phyloP scores from a whole-genome alignment of 2,888 invertebrate species.

The Halocaridina rubra region DNA sequence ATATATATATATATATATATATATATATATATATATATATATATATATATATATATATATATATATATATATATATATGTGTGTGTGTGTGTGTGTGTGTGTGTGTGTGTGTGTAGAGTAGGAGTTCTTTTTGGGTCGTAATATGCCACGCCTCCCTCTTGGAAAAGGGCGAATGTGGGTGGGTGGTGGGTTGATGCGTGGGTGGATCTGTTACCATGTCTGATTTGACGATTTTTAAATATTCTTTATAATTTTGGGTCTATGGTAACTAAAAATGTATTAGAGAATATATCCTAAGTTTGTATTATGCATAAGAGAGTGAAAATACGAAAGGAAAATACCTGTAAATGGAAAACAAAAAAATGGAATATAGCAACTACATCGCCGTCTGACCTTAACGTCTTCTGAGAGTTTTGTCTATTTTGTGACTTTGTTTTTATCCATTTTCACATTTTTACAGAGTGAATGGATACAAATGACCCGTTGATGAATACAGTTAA shows the following conservation, averaged over 20 bases:
- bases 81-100: neutral
- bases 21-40: neutral
- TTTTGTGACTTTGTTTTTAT: too few relatives aligned
- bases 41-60: neutral
- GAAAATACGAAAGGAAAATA: too few relatives aligned
- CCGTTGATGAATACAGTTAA: too few relatives aligned
- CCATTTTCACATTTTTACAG: too few relatives aligned
- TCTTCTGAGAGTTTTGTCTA: conserved; percentile 26
- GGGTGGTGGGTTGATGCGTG: conserved; percentile 25
- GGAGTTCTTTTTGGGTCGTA: neutral
- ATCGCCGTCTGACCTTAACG: conserved; percentile 31
- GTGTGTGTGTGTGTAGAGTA: neutral
- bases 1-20: conserved; percentile 2
- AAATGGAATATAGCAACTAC: too few relatives aligned
- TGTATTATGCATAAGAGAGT: neutral
- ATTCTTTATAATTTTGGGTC: neutral
- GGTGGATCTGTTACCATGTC: neutral
- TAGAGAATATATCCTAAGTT: neutral
- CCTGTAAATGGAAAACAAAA: too few relatives aligned
- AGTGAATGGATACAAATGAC: too few relatives aligned
- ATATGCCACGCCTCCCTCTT: neutral
- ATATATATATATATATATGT: neutral
- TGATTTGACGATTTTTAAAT: neutral
- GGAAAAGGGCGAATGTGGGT: conserved; percentile 26
- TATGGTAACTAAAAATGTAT: neutral